Percentiles rank a stretch among this genome's conserved stretches.
phyloP scores from a whole-genome alignment of 2,113 vertebrate genomes.

The Tetrax tetrax region DNA sequence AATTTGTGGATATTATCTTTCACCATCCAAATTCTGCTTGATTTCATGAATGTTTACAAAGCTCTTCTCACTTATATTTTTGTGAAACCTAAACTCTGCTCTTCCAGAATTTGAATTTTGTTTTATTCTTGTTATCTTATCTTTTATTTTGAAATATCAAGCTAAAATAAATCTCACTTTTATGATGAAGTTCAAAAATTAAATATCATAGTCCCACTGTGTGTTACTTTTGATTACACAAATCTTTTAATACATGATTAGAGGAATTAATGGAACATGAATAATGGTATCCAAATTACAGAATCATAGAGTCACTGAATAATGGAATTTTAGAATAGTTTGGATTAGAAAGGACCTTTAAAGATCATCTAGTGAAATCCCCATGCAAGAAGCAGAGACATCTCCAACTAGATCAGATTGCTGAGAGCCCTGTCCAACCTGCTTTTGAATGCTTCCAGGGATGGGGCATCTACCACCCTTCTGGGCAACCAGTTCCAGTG shows the following conservation, averaged over 20 bases:
- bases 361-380: no score
- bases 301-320: no score
- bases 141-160: neutral
- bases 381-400: no score
- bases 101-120: neutral
- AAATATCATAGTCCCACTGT: neutral
- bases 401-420: no score
- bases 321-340: no score
- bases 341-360: no score
- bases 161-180: neutral
- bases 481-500: no score
- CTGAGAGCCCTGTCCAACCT: no score
- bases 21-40: neutral
- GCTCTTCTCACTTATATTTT: neutral
- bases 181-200: neutral
- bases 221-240: neutral
- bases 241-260: neutral
- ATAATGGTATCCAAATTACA: neutral
- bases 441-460: no score
- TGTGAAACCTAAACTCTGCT: neutral
- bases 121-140: neutral
- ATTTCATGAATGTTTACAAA: neutral
- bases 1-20: neutral
- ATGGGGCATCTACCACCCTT: no score
- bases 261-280: neutral